These are phyloP conservation scores for Zhengitettix transpicula DNA, from an alignment of 2,888 invertebrate species.

Conservation along the genomic window DNA sequence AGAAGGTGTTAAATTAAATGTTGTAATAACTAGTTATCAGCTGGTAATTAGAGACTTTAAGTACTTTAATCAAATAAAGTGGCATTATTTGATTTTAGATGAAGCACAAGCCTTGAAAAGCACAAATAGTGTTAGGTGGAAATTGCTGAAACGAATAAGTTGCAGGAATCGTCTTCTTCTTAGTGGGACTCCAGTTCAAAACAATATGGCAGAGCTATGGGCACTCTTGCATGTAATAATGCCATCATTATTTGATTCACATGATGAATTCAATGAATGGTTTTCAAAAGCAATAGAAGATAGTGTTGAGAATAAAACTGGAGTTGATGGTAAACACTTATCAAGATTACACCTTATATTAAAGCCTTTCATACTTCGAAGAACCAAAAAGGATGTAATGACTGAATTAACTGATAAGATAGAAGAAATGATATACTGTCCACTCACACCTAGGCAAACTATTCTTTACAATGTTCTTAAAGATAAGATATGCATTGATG, in stretches of 20 bases:
- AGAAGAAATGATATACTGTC: conserved; percentile 83
- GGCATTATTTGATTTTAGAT: conserved; percentile 94
- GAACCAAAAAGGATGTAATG: conserved; percentile 91
- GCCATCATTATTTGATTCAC: conserved; percentile 90
- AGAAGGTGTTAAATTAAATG: conserved; percentile 84
- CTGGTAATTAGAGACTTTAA: conserved; percentile 89
- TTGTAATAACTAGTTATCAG: conserved; percentile 92
- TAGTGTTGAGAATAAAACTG: conserved; percentile 88
- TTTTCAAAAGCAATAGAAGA: conserved; percentile 95
- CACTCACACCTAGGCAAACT: conserved; percentile 75
- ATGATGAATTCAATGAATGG: conserved; percentile 95
- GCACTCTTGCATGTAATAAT: conserved; percentile 90
- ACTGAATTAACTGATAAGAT: conserved; percentile 92
- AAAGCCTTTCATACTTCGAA: conserved; percentile 87
- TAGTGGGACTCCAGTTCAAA: conserved; percentile 88
- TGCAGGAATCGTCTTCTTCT: conserved; percentile 73
- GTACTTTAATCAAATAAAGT: conserved; percentile 87
- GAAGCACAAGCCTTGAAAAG: conserved; percentile 93
- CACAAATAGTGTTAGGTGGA: conserved; percentile 78
- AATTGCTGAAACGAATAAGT: conserved; percentile 76
- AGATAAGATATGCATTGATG: conserved; percentile 88
- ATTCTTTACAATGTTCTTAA: conserved; percentile 52
- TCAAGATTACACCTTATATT: conserved; percentile 86
- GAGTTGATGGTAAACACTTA: conserved; percentile 88
- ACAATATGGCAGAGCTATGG: conserved; percentile 94